Evolutionary conservation across 2,113 vertebrate genomes (phyloP).

Genomic region (Hypanus sabinus): DNA sequence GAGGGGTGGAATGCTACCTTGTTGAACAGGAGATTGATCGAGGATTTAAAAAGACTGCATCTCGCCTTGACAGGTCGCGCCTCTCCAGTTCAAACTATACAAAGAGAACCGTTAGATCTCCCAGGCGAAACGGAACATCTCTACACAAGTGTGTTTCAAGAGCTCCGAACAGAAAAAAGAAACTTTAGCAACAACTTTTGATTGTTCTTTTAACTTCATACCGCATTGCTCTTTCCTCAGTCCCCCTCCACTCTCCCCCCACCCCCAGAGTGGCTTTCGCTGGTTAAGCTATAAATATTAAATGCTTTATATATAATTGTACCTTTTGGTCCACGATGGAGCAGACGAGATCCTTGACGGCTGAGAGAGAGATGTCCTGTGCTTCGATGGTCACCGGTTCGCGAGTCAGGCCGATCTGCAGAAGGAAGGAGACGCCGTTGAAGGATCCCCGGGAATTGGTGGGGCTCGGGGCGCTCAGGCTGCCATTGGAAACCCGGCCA

Average conservation of each 20-base stretch:
- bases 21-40: neutral
- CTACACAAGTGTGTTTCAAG: neutral
- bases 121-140: neutral
- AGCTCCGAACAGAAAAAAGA: neutral
- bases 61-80: neutral
- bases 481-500: slow-evolving; percentile 86
- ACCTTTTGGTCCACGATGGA: slow-evolving; percentile 98
- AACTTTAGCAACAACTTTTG: neutral
- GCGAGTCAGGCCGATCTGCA: slow-evolving; percentile 91
- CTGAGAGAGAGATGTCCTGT: slow-evolving; percentile 81
- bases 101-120: neutral
- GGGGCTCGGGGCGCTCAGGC: slow-evolving; percentile 77
- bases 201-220: neutral
- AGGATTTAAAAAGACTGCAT: neutral
- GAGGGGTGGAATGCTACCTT: neutral
- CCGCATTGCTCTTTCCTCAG: neutral
- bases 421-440: slow-evolving; percentile 84
- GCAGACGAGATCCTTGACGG: slow-evolving; percentile 90
- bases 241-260: neutral
- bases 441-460: slow-evolving; percentile 83
- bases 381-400: slow-evolving; percentile 92
- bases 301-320: slow-evolving; percentile 43
- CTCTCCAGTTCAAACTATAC: neutral
- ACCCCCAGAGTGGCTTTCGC: neutral
- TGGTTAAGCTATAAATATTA: neutral